These are phyloP conservation scores for Threskiornis aethiopicus DNA, from an alignment of 2,797 vertebrate genomes.

Conservation along the genomic window DNA sequence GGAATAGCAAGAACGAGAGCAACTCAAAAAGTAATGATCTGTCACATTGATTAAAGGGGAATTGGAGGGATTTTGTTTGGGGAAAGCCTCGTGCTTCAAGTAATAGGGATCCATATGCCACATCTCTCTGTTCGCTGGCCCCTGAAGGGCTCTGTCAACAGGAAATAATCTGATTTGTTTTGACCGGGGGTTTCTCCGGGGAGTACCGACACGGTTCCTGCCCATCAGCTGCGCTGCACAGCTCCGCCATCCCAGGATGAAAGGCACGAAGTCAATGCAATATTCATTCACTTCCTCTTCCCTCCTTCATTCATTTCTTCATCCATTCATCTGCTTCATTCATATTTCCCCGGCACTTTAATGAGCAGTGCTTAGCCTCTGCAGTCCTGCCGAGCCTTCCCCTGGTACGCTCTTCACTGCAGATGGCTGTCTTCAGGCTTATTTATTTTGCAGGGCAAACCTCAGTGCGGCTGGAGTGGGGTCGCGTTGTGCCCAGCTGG, in stretches of 20 bases:
- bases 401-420: not conserved
- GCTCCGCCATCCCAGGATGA: constrained; percentile 29
- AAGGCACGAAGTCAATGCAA: constrained; percentile 45
- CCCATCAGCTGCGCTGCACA: not conserved
- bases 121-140: not conserved
- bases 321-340: constrained; percentile 67
- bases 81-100: not conserved
- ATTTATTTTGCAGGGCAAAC: not conserved
- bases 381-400: constrained; percentile 28
- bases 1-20: constrained; percentile 28
- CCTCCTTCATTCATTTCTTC: constrained; percentile 63
- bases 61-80: constrained; percentile 18
- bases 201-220: not conserved
- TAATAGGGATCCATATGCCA: not conserved
- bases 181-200: not conserved
- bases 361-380: constrained; percentile 45
- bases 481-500: not conserved
- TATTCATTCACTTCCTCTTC: constrained; percentile 68
- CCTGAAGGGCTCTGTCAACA: constrained; percentile 15
- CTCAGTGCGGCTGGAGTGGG: rapidly evolving
- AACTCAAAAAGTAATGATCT: constrained; percentile 46
- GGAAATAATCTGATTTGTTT: constrained; percentile 24
- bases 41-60: constrained; percentile 43
- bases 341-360: constrained; percentile 47
- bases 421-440: not conserved